Evolutionary conservation across 2,797 vertebrate genomes (phyloP).

Genomic region (Chiroxiphia lanceolata): DNA sequence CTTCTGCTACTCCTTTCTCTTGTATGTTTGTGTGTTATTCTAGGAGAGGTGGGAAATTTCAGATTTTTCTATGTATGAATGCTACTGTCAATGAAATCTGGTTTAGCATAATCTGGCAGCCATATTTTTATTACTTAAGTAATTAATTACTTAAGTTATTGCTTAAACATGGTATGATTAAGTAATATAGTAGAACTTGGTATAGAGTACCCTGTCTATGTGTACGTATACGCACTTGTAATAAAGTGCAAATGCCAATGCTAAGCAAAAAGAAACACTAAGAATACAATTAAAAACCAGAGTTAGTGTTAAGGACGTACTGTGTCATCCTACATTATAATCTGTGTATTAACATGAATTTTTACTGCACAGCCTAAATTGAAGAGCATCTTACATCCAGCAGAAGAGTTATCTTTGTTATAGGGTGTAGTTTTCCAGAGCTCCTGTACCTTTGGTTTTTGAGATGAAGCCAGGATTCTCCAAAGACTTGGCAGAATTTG

Average conservation of each 20-base stretch:
- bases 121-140: neutral
- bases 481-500: neutral
- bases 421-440: neutral
- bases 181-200: neutral
- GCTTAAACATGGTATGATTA: neutral
- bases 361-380: neutral
- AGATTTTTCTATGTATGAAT: neutral
- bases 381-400: neutral
- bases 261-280: neutral
- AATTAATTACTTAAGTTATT: neutral
- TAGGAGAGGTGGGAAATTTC: neutral
- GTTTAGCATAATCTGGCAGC: neutral
- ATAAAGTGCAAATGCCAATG: neutral
- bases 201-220: neutral
- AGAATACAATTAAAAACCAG: neutral
- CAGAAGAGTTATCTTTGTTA: neutral
- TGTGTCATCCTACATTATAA: neutral
- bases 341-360: neutral
- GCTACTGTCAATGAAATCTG: neutral
- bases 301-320: neutral
- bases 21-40: neutral
- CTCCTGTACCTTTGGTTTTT: neutral
- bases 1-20: neutral
- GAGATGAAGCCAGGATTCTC: neutral
- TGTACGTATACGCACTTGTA: neutral